Evolutionary conservation across 2,888 invertebrate species (phyloP).

Genomic region (Acleris cristana): DNA sequence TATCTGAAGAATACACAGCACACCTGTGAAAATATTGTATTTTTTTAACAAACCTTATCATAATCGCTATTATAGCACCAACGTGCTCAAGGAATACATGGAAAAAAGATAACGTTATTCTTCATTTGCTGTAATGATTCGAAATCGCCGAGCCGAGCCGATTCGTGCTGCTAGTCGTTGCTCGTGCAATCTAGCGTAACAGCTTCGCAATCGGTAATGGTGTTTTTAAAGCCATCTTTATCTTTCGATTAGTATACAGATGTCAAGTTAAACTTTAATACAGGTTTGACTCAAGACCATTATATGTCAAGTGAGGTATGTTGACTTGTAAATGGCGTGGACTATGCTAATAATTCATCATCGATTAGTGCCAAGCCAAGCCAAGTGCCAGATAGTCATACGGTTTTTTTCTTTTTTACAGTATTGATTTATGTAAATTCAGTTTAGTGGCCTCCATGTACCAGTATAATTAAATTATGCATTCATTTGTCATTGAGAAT

Average conservation of each 20-base stretch:
- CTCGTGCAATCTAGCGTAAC: conserved; percentile 17
- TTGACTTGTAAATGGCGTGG: conserved; percentile 19
- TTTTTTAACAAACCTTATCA: conserved; percentile 12
- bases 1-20: conserved; percentile 2
- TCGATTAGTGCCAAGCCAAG: background rate
- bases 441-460: too few species aligned
- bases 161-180: background rate
- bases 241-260: conserved; percentile 14
- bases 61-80: conserved; percentile 4
- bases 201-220: conserved; percentile 5
- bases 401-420: background rate
- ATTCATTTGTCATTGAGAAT: too few species aligned
- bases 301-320: conserved; percentile 28
- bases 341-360: background rate
- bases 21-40: conserved; percentile 13
- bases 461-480: too few species aligned
- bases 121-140: conserved; percentile 7
- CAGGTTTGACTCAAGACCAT: conserved; percentile 1
- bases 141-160: background rate
- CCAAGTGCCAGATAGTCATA: background rate
- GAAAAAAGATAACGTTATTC: conserved; percentile 9
- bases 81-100: conserved; percentile 1
- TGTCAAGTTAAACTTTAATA: conserved; percentile 7
- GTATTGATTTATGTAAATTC: too few species aligned
- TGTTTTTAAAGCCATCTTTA: conserved; percentile 20